Percentiles rank a stretch among this genome's conserved stretches.
These are phyloP conservation scores for Sycophila sp. DNA, from an alignment of 1,140 invertebrate genomes.

Conservation along the genomic window DNA sequence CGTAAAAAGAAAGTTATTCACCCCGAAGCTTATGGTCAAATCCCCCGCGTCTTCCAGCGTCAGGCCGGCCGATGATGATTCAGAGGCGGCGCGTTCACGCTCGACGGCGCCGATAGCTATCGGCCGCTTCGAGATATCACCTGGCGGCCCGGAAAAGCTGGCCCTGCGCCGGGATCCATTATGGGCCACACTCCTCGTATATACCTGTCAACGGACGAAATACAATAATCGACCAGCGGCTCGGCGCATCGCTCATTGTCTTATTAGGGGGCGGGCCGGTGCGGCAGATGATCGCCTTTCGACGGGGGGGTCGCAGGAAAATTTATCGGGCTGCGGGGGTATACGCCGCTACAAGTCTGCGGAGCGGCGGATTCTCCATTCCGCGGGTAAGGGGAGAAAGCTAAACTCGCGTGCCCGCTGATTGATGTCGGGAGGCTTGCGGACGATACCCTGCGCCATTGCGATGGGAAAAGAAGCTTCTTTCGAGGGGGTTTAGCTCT, in stretches of 20 bases:
- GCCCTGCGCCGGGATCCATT: neutral
- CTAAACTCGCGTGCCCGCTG: neutral
- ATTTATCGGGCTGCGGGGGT: neutral
- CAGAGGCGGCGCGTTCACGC: constrained; percentile 24
- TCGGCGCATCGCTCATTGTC: neutral
- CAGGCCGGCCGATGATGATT: constrained; percentile 15
- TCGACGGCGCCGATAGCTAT: constrained; percentile 26
- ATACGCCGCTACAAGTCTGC: too few relatives aligned
- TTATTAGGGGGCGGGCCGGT: neutral
- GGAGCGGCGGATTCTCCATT: too few relatives aligned
- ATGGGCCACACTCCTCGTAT: neutral
- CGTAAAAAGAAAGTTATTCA: too few relatives aligned
- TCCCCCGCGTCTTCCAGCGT: neutral
- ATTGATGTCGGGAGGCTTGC: too few relatives aligned
- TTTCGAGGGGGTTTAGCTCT: too few relatives aligned
- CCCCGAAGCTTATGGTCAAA: neutral
- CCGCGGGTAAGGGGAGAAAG: neutral
- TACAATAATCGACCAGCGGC: constrained; percentile 1
- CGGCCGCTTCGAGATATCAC: constrained; percentile 17
- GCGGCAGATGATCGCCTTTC: too few relatives aligned
- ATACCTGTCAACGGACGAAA: constrained; percentile 26
- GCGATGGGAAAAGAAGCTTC: too few relatives aligned
- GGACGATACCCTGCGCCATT: too few relatives aligned
- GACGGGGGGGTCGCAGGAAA: neutral
- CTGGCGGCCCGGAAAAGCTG: constrained; percentile 27